Conservation (phyloP, 2,797 vertebrate genomes). For the Xerus rutilus region DNA sequence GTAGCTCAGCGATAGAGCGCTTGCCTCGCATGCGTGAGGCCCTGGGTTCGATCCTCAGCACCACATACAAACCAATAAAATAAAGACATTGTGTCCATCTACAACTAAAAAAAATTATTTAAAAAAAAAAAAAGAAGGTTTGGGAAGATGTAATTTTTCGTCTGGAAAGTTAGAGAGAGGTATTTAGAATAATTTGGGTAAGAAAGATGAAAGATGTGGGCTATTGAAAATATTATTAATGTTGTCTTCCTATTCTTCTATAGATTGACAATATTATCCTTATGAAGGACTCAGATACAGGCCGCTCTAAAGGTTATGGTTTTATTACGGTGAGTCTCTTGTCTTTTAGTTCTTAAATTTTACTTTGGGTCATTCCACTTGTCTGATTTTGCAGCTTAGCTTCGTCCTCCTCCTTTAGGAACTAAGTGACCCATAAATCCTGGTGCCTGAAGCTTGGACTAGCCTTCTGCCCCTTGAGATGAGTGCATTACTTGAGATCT, state of each 20-base stretch:
- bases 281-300: slow-evolving; percentile 86
- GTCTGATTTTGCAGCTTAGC: slow-evolving; percentile 61
- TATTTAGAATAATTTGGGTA: neutral
- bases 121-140: neutral
- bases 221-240: neutral
- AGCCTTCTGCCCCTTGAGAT: slow-evolving; percentile 58
- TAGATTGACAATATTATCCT: slow-evolving; percentile 87
- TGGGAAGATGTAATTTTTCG: neutral
- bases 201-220: neutral
- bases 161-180: neutral
- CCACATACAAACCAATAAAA: too few species aligned
- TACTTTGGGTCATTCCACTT: slow-evolving; percentile 35
- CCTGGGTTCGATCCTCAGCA: too few species aligned
- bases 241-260: neutral
- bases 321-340: slow-evolving; percentile 85
- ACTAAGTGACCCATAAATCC: slow-evolving; percentile 52
- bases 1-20: too few species aligned
- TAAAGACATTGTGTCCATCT: too few species aligned
- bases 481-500: slow-evolving; percentile 53
- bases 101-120: too few species aligned
- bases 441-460: slow-evolving; percentile 52
- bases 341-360: slow-evolving; percentile 2
- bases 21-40: too few species aligned
- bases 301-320: slow-evolving; percentile 86
- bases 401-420: slow-evolving; percentile 66